Base-by-base conservation (phyloP, 2,113 vertebrate species). In the Cyanoramphus novaezelandiae region DNA sequence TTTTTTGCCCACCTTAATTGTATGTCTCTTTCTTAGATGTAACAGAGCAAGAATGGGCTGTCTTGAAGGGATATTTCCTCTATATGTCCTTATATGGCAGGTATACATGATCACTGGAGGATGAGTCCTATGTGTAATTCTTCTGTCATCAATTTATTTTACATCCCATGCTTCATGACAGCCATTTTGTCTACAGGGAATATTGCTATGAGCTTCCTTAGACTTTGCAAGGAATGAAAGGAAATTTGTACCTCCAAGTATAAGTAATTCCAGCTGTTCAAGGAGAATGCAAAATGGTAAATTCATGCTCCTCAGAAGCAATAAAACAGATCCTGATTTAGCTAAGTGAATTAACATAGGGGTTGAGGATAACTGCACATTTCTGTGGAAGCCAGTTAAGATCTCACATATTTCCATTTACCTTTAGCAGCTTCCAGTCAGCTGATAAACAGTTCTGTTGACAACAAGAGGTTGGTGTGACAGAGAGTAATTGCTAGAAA, bases 1-100 rank as follows among this genome's bases (percentile, higher is more conserved):
- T 88, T 95, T 92, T 92, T 96, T 96, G 46, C 96, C 93, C 91
- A 97, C 95, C 96, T 97, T 97, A 97, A 98, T 89, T 96, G 92
- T 82, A 95, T 79, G 88, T 92, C 86, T 97, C 97, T 93, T 94
- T 85, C 93, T 96, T 93, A 92, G 80, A 88, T 96, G 96, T 92
- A 97, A 86, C 93, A 57, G 13, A 20, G 82, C 59, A 86, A 75
- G 83, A 93, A 88, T 29, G 86, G 83, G 57, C 41, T 86, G 94
- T 93, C 35, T 44, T 1, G 0, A 94, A 97, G 86, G 95, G 91
- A 97, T 81, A 92, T 91, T 98, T 96, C 86, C 92, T 75, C 79
- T 94, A 84, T 31, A 49, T 77, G 79, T 76, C 91, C 88, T 91
- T 69, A 68, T 46, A 71, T 82, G 72, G 92, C 49, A 96, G 62